Conservation (phyloP, 2,113 vertebrate species). For the Limnothrissa miodon region DNA sequence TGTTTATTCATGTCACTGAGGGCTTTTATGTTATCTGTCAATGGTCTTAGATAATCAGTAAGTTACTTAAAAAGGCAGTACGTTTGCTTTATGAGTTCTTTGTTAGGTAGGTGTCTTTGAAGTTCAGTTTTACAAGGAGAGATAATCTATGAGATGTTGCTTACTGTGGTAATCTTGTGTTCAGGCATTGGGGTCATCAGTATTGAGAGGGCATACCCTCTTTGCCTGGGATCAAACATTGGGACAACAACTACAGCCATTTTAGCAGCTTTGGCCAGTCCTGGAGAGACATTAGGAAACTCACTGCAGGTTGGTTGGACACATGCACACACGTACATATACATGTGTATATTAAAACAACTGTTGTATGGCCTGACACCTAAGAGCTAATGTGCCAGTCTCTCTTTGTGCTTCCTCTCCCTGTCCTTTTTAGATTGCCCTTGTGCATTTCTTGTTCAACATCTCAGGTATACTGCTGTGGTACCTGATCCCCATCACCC, state of each 20-base stretch:
- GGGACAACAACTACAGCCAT: constrained; percentile 96
- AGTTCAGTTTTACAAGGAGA: background rate
- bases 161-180: background rate
- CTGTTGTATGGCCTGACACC: no score
- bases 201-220: constrained; percentile 90
- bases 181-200: constrained; percentile 92
- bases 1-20: background rate
- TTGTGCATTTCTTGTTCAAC: constrained; percentile 99
- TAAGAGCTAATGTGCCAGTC: no score
- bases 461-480: constrained; percentile 89
- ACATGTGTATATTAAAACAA: background rate
- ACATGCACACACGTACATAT: background rate
- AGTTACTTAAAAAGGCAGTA: background rate
- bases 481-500: constrained; percentile 85
- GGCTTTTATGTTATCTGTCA: background rate
- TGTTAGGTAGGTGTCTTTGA: background rate
- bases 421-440: constrained; percentile 91
- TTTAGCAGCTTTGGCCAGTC: constrained; percentile 89
- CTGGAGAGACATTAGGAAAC: constrained; percentile 78
- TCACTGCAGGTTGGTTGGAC: constrained; percentile 82
- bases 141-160: background rate
- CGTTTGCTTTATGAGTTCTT: background rate
- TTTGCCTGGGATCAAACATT: constrained; percentile 93
- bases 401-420: constrained; percentile 66
- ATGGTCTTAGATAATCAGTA: background rate